These are phyloP conservation scores for Apotomis turbidana DNA, from an alignment of 2,888 invertebrate species.

Conservation along the genomic window DNA sequence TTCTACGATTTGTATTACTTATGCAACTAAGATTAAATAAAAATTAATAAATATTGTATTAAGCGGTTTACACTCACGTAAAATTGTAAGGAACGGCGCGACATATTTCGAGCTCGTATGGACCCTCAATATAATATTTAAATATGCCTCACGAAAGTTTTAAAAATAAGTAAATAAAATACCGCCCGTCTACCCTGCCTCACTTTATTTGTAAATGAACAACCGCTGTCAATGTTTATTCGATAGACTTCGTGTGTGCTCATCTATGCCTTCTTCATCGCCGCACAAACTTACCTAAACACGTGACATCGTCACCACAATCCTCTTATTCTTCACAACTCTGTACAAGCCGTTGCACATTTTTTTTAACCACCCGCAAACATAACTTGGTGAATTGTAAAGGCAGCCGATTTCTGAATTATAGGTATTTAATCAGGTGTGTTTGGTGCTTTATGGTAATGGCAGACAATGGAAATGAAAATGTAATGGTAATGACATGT, in stretches of 20 bases:
- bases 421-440: conserved; percentile 40
- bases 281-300: conserved; percentile 25
- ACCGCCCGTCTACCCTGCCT: conserved; percentile 46
- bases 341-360: background rate
- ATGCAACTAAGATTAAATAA: too few species aligned
- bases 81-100: too few species aligned
- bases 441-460: conserved; percentile 32
- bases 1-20: too few species aligned
- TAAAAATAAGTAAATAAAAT: background rate
- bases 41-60: too few species aligned
- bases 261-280: conserved; percentile 26
- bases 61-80: too few species aligned
- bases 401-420: conserved; percentile 34
- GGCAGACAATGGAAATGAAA: conserved; percentile 22
- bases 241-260: conserved; percentile 37
- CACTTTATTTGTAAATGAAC: conserved; percentile 55
- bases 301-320: background rate
- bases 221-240: conserved; percentile 57
- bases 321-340: background rate
- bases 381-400: conserved; percentile 12
- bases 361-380: conserved; percentile 6
- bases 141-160: too few species aligned
- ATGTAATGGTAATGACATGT: conserved; percentile 26
- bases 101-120: too few species aligned
- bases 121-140: too few species aligned